These are phyloP conservation scores for Anastatus disparis DNA, from an alignment of 1,140 invertebrate genomes.

Conservation along the genomic window DNA sequence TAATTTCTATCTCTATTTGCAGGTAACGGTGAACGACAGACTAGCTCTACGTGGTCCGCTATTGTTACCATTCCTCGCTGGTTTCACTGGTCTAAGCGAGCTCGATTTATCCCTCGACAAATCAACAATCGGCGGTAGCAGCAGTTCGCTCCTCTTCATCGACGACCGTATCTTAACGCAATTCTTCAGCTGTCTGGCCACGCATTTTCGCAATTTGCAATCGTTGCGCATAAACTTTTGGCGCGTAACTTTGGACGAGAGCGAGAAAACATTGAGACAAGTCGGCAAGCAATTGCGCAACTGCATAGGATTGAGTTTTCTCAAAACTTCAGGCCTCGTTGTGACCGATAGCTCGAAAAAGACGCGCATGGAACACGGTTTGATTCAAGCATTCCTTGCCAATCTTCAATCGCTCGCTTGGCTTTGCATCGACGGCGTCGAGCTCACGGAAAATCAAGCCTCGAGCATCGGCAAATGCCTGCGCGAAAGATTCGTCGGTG, in stretches of 20 bases:
- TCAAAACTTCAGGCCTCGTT: conserved; percentile 57
- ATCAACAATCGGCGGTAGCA: conserved; percentile 56
- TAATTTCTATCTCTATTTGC: too few relatives aligned
- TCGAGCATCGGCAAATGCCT: conserved; percentile 62
- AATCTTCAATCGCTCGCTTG: conserved; percentile 62
- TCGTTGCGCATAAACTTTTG: conserved; percentile 64
- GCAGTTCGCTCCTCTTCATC: conserved; percentile 59
- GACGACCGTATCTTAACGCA: conserved; percentile 64
- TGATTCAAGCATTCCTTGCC: conserved; percentile 60
- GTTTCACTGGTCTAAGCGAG: conserved; percentile 67
- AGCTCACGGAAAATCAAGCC: conserved; percentile 59
- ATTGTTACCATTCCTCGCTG: conserved; percentile 65
- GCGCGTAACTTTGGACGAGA: conserved; percentile 62
- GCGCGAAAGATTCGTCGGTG: conserved; percentile 60
- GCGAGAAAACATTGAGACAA: conserved; percentile 61
- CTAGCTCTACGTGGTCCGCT: conserved; percentile 66
- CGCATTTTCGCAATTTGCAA: conserved; percentile 60
- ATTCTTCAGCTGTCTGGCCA: conserved; percentile 62
- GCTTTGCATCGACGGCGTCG: conserved; percentile 62
- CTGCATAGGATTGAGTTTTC: conserved; percentile 59
- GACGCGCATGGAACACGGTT: conserved; percentile 60
- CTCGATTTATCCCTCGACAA: conserved; percentile 66
- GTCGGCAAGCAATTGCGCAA: conserved; percentile 59
- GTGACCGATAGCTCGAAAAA: conserved; percentile 61
- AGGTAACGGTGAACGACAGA: conserved; percentile 66